phyloP scores from a whole-genome alignment of 92 coral and sea anemone genomes.

The Bergia puertoricense region DNA sequence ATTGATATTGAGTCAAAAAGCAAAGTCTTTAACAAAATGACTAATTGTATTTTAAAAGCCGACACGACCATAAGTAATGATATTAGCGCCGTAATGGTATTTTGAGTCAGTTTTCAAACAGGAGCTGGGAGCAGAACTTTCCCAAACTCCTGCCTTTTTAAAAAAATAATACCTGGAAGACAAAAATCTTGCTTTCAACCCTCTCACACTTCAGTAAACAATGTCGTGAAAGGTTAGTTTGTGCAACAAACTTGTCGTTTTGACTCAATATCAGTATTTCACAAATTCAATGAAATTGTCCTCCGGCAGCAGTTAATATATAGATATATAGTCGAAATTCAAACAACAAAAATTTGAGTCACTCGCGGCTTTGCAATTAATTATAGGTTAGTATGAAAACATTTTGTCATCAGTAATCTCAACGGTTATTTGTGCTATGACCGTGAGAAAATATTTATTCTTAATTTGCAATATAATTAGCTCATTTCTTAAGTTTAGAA shows the following conservation, averaged over 20 bases:
- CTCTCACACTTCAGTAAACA: not conserved
- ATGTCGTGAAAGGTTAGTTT: too few relatives aligned
- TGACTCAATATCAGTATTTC: too few relatives aligned
- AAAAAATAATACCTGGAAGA: not conserved
- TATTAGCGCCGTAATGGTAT: not conserved
- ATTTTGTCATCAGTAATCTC: not conserved
- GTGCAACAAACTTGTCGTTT: too few relatives aligned
- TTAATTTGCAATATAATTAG: not conserved
- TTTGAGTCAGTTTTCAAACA: not conserved
- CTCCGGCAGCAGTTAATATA: too few relatives aligned
- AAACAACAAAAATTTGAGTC: too few relatives aligned
- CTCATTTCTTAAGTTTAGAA: not conserved
- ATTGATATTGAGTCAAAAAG: too few relatives aligned
- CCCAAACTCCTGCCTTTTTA: not conserved
- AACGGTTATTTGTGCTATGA: not conserved
- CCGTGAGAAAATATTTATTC: not conserved
- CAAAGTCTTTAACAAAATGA: too few relatives aligned
- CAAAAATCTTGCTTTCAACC: not conserved
- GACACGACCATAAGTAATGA: not conserved
- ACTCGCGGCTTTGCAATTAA: slow-evolving; percentile 9
- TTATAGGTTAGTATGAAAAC: not conserved
- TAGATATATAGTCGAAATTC: too few relatives aligned
- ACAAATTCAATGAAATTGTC: too few relatives aligned
- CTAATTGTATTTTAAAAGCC: too few relatives aligned
- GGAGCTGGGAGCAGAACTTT: not conserved